A percentile compares a stretch with the other conserved stretches of the same genome.
These are phyloP conservation scores for Drosophila parabipectinata DNA, from an alignment of 1,140 invertebrate species.

Conservation along the genomic window DNA sequence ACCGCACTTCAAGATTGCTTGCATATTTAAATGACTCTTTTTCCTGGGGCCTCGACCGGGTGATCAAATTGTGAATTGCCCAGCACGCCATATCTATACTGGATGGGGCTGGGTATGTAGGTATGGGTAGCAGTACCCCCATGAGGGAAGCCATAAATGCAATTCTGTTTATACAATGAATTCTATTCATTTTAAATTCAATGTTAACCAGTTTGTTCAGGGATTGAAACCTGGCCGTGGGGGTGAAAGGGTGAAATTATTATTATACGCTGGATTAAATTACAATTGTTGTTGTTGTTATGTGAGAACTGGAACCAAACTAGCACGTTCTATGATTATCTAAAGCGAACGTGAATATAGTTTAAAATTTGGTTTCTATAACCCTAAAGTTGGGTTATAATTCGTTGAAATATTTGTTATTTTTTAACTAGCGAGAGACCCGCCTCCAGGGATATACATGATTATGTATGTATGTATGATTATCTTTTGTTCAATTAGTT, in stretches of 20 bases:
- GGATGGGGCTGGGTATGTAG: no score
- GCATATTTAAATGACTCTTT: conserved; percentile 37
- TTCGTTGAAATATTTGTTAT: background rate
- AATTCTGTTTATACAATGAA: conserved; percentile 45
- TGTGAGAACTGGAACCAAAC: conserved; percentile 19
- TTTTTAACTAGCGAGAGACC: background rate
- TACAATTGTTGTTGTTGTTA: conserved; percentile 47
- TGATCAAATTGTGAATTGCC: conserved; percentile 31
- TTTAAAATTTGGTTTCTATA: background rate
- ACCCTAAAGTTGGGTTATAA: background rate
- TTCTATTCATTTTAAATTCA: conserved; percentile 74
- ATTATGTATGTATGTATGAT: background rate
- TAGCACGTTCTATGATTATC: conserved; percentile 10
- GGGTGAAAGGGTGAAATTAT: conserved; percentile 13
- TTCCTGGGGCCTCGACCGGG: conserved; percentile 12
- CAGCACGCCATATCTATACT: conserved; percentile 14
- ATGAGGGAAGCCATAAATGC: conserved; percentile 64
- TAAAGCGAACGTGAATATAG: conserved; percentile 6
- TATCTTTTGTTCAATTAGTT: conserved; percentile 22
- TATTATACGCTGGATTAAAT: conserved; percentile 29
- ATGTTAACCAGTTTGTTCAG: conserved; percentile 64
- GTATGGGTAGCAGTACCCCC: no score
- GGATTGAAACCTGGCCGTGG: conserved; percentile 13
- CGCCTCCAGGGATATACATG: background rate
- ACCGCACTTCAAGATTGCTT: conserved; percentile 47